Percentiles rank a stretch among this genome's conserved stretches.
Evolutionary conservation across 2,888 invertebrate species (phyloP).

Genomic region (Scaptomyza flava): DNA sequence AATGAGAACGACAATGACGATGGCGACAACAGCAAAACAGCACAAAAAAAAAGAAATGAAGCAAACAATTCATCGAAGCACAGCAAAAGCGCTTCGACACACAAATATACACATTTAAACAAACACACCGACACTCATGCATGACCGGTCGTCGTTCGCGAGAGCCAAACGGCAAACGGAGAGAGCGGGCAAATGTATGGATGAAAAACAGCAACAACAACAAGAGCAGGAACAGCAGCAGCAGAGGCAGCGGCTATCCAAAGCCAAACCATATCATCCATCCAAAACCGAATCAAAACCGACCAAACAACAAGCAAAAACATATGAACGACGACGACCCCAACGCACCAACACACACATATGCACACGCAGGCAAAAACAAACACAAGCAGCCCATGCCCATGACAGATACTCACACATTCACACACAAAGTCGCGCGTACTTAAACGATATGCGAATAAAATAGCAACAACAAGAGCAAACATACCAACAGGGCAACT

Average conservation of each 20-base stretch:
- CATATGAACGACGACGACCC: constrained; percentile 64
- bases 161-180: constrained; percentile 59
- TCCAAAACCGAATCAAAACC: constrained; percentile 81
- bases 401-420: constrained; percentile 37
- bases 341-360: constrained; percentile 53
- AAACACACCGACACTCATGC: constrained; percentile 45
- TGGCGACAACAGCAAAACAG: constrained; percentile 23
- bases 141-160: constrained; percentile 63
- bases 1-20: constrained; percentile 63
- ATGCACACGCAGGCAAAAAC: constrained; percentile 29
- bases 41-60: constrained; percentile 41
- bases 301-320: constrained; percentile 78
- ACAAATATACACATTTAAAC: constrained; percentile 8
- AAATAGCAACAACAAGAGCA: constrained; percentile 66
- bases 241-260: constrained; percentile 47
- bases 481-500: constrained; percentile 65
- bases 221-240: constrained; percentile 6
- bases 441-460: constrained; percentile 77
- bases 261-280: constrained; percentile 78
- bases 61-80: constrained; percentile 64
- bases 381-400: constrained; percentile 37
- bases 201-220: constrained; percentile 42
- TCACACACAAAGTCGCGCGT: constrained; percentile 40
- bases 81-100: constrained; percentile 54
- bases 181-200: constrained; percentile 55